These are phyloP conservation scores for Tipula helvola DNA, from an alignment of 2,888 invertebrate genomes.

Conservation along the genomic window DNA sequence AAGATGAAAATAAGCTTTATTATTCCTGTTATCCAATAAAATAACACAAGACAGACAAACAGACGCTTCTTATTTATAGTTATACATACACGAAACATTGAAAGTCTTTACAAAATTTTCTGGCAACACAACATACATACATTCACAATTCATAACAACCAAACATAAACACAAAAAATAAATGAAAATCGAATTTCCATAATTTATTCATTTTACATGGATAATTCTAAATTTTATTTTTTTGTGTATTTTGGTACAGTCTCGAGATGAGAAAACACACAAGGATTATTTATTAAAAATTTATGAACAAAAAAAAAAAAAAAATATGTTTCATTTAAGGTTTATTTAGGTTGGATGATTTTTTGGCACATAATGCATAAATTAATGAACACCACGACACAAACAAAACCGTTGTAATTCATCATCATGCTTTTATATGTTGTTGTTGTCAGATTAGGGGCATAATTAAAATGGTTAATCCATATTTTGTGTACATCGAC, in stretches of 20 bases:
- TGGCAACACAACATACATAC: neutral
- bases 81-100: neutral
- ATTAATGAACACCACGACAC: neutral
- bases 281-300: neutral
- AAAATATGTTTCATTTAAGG: neutral
- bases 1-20: neutral
- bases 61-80: neutral
- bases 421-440: neutral
- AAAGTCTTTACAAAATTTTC: neutral
- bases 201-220: constrained; percentile 4
- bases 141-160: neutral
- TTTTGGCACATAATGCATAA: neutral
- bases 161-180: neutral
- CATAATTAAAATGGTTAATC: neutral
- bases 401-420: neutral
- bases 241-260: neutral
- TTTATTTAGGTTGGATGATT: neutral
- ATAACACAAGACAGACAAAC: neutral
- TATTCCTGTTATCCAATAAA: neutral
- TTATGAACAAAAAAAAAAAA: neutral
- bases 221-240: neutral
- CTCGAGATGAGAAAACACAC: neutral
- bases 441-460: neutral
- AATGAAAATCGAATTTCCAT: neutral
- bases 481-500: neutral